These are phyloP conservation scores for Herpetotheres cachinnans DNA, from an alignment of 2,113 vertebrate genomes.

Conservation along the genomic window DNA sequence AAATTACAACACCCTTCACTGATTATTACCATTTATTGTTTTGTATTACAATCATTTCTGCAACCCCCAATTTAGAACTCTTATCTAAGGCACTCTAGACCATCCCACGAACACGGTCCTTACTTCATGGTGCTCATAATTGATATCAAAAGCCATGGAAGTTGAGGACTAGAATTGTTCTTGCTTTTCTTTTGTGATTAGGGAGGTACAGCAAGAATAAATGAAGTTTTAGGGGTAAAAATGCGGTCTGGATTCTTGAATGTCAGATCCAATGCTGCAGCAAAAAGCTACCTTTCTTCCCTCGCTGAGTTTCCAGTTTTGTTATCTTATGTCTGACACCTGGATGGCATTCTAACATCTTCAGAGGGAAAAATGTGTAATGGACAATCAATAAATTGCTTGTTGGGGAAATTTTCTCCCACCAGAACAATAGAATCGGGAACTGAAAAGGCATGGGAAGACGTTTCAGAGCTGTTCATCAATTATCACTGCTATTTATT, in stretches of 20 bases:
- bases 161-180: background rate
- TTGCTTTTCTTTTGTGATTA: background rate
- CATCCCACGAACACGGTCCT: fast-evolving
- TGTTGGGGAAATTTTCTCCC: constrained; percentile 5
- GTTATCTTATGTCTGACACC: background rate
- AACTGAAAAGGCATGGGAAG: background rate
- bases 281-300: background rate
- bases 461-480: background rate
- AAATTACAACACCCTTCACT: background rate
- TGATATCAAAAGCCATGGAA: background rate
- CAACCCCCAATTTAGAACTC: background rate
- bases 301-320: background rate
- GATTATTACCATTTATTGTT: background rate
- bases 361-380: background rate
- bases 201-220: background rate
- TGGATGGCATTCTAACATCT: background rate
- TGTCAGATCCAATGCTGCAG: background rate
- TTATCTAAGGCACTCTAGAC: background rate
- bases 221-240: background rate
- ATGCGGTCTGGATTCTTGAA: background rate
- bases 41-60: background rate
- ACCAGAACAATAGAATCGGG: background rate
- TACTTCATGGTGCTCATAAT: background rate
- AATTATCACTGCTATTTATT: constrained; percentile 5
- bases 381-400: constrained; percentile 5